phyloP scores from a whole-genome alignment of 2,113 vertebrate genomes.

The Engystomops pustulosus region DNA sequence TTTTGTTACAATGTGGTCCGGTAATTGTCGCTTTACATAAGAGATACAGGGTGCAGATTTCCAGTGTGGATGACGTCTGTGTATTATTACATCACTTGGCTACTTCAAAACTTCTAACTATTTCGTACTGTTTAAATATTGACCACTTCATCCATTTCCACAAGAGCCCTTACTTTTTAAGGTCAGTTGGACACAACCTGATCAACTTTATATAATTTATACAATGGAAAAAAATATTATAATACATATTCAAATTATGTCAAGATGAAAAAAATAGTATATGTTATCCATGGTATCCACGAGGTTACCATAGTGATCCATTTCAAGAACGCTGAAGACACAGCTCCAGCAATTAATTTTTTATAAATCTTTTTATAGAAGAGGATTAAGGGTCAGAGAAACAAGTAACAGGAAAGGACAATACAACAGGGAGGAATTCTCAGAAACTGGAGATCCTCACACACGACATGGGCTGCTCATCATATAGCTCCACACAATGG shows the following conservation, averaged over 20 bases:
- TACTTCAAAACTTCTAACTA: no score
- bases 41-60: no score
- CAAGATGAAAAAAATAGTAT: background rate
- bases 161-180: no score
- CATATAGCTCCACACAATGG: background rate
- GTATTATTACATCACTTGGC: no score
- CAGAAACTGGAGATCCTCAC: background rate
- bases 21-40: no score
- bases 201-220: no score
- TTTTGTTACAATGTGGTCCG: no score
- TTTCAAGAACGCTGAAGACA: background rate
- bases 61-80: no score
- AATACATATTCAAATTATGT: background rate
- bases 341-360: conserved; percentile 8
- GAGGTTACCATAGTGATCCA: conserved; percentile 16
- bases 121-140: no score
- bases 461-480: background rate
- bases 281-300: background rate
- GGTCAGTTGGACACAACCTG: no score
- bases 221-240: no score
- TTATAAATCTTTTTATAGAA: conserved; percentile 15
- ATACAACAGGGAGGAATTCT: background rate
- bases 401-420: background rate
- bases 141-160: no score
- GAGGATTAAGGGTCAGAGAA: conserved; percentile 8